These are phyloP conservation scores for Aphodius sticticus DNA, from an alignment of 2,888 invertebrate species.

Conservation along the genomic window DNA sequence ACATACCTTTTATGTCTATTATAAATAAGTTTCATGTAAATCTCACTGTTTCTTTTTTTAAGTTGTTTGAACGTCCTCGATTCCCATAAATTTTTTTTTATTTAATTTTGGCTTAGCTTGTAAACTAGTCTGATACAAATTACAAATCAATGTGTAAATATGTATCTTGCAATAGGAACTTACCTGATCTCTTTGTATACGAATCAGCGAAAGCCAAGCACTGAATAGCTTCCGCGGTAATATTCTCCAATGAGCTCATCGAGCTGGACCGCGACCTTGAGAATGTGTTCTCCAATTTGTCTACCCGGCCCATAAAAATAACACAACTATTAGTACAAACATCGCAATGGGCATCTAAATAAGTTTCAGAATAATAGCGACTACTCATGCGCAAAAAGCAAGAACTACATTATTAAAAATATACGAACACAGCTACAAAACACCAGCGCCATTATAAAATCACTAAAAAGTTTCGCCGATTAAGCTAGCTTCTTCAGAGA, in stretches of 20 bases:
- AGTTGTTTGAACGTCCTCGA: too few species aligned
- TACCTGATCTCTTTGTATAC: slow-evolving; percentile 93
- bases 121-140: neutral
- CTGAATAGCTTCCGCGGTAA: slow-evolving; percentile 94
- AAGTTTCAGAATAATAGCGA: slow-evolving; percentile 14
- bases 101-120: too few species aligned
- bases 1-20: too few species aligned
- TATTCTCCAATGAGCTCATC: slow-evolving; percentile 97
- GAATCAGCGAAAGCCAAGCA: slow-evolving; percentile 96
- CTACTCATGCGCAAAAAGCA: slow-evolving; percentile 53
- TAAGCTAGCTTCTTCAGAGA: too few species aligned
- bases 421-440: neutral
- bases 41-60: too few species aligned
- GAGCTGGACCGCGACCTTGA: slow-evolving; percentile 96
- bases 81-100: too few species aligned
- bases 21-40: too few species aligned
- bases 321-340: slow-evolving; percentile 50
- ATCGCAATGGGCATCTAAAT: neutral
- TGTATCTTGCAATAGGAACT: slow-evolving; percentile 46
- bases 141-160: neutral
- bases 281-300: slow-evolving; percentile 96
- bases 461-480: neutral
- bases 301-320: slow-evolving; percentile 77
- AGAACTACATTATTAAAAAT: slow-evolving; percentile 10
- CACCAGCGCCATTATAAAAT: neutral